These are phyloP conservation scores for Eira barbara DNA, from an alignment of 2,113 vertebrate genomes.

Conservation along the genomic window DNA sequence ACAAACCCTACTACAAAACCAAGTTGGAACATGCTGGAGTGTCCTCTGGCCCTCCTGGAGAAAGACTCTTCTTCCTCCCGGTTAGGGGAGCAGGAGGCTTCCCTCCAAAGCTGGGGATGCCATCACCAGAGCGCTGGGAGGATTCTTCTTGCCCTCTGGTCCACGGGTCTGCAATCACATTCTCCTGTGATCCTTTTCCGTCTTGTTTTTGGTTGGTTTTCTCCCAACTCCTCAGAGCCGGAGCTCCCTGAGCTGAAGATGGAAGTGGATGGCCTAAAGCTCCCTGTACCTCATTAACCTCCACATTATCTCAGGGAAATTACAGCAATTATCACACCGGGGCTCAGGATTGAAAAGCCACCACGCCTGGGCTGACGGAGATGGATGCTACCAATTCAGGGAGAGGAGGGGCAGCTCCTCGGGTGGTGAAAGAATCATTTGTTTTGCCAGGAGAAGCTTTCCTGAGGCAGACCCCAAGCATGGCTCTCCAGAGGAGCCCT, in stretches of 20 bases:
- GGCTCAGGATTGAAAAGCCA: slow-evolving; percentile 49
- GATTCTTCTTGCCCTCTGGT: no score
- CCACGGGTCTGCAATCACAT: neutral
- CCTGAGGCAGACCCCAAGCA: neutral
- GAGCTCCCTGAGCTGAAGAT: neutral
- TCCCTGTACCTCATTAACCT: slow-evolving; percentile 50
- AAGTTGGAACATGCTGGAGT: neutral
- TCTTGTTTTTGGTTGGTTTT: neutral
- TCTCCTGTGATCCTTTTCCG: neutral
- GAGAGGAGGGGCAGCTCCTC: slow-evolving; percentile 19
- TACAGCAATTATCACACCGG: slow-evolving; percentile 40
- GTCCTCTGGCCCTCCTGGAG: fast-evolving
- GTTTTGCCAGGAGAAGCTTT: slow-evolving; percentile 17
- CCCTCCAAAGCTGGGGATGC: neutral
- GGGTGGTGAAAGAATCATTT: slow-evolving; percentile 20
- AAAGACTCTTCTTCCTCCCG: neutral
- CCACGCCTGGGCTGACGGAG: neutral
- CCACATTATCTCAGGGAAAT: slow-evolving; percentile 51
- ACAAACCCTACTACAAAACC: neutral
- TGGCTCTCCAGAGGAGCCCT: neutral
- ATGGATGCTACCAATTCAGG: slow-evolving; percentile 64
- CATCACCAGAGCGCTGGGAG: fast-evolving
- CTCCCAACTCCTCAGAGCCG: neutral
- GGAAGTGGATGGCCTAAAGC: slow-evolving; percentile 7
- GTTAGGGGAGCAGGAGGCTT: neutral